Conservation (phyloP, 1,140 invertebrate genomes). For the Venustaconcha ellipsiformis region DNA sequence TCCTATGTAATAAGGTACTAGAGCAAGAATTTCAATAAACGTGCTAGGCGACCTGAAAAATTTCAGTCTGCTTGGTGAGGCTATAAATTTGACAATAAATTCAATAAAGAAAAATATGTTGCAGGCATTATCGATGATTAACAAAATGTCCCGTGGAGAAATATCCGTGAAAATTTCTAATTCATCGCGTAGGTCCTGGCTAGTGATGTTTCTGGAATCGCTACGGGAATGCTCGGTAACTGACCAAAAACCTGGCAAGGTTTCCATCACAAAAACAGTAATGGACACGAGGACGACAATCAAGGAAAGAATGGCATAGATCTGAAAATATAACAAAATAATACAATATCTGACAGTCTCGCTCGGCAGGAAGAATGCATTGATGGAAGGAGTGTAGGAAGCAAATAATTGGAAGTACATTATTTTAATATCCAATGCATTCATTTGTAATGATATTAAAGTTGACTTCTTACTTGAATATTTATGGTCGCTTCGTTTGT, state of each 20-base stretch:
- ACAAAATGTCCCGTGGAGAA: conserved; percentile 19
- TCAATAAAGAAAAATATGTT: conserved; percentile 41
- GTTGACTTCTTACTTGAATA: too few species aligned
- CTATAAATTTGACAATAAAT: conserved; percentile 55
- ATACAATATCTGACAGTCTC: too few species aligned
- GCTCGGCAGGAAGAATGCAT: too few species aligned
- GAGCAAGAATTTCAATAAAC: conserved; percentile 42
- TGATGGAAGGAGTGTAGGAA: too few species aligned
- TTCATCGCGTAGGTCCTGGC: conserved; percentile 26
- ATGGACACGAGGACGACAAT: conserved; percentile 39
- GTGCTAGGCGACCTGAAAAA: conserved; percentile 19
- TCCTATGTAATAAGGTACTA: conserved; percentile 52
- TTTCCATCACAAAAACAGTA: conserved; percentile 42
- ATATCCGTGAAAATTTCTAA: conserved; percentile 31
- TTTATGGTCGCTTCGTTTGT: too few species aligned
- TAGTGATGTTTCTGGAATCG: conserved; percentile 8
- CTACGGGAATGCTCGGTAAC: conserved; percentile 20
- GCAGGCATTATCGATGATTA: conserved; percentile 37
- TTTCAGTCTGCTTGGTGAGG: conserved; percentile 64
- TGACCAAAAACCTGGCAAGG: conserved; percentile 29
- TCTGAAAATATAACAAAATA: conserved; percentile 31
- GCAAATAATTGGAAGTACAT: too few species aligned
- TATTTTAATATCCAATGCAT: too few species aligned
- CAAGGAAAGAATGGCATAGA: conserved; percentile 35
- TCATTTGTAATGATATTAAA: too few species aligned